A percentile compares a stretch with the other conserved stretches of the same genome.
Evolutionary conservation across 2,888 invertebrate species (phyloP).

Genomic region (Sepioteuthis lessoniana): DNA sequence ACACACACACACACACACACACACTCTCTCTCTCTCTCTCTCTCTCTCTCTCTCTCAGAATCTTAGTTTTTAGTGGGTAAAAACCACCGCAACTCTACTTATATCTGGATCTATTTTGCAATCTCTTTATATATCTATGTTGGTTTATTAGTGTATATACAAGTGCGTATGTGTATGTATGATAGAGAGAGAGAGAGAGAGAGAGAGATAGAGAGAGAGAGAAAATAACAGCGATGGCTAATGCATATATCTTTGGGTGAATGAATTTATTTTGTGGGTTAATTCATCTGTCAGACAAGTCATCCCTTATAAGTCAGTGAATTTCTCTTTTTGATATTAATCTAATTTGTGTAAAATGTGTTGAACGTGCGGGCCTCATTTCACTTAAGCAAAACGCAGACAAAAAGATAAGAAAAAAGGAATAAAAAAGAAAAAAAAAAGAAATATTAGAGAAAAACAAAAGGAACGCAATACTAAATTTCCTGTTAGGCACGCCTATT

Average conservation of each 20-base stretch:
- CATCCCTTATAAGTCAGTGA: not conserved
- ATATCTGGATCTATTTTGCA: no score
- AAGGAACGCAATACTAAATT: not conserved
- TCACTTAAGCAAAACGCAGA: not conserved
- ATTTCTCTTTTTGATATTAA: slow-evolving; percentile 1
- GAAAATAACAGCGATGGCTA: not conserved
- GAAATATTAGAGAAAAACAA: not conserved
- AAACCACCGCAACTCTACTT: no score
- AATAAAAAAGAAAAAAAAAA: not conserved
- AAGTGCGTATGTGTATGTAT: no score
- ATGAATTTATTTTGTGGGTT: slow-evolving; percentile 23
- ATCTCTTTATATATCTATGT: no score
- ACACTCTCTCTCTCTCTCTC: no score
- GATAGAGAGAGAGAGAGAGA: no score
- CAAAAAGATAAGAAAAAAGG: not conserved
- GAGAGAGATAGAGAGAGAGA: no score
- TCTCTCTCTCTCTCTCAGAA: no score
- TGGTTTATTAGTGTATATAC: no score
- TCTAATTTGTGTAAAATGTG: slow-evolving; percentile 33
- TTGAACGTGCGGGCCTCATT: slow-evolving; percentile 1
- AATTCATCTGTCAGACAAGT: slow-evolving; percentile 10
- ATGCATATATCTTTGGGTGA: not conserved
- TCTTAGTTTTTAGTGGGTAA: no score
- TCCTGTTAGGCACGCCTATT: not conserved
- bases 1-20: no score